Evolutionary conservation across 2,113 vertebrate genomes (phyloP), one percentile per base, ranked within the genome.

Genomic region (Cyprinodon tularosa): DNA sequence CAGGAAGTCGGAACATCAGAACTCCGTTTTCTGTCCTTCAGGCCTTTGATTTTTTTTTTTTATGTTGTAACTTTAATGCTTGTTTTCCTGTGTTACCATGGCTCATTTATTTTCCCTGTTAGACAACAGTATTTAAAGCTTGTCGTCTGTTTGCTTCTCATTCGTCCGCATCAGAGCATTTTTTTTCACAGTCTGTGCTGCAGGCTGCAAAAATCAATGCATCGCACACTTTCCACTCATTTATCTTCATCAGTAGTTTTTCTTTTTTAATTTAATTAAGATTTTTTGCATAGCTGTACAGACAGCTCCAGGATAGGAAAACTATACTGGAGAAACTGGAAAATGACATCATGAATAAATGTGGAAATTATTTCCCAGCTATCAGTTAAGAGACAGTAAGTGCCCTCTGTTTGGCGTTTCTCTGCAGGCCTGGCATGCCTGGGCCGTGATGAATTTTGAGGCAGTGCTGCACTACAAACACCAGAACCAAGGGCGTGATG

Each of bases 361-460:
- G 15, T 83, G 62, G 22, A 78, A 90, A 38, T 74, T 15, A 74
- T 80, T 86, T 82, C 29, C 29, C 76, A 69, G 48, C 68, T 12
- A 70, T 62, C 65, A 53, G 12, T n/a, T 40, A 60, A 20, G 45
- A 47, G 63, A 62, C 20, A 50, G 61, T n/a, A 57, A 73, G 80
- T 13, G 74, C 38, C 20, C 44, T n/a, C 22, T 79, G 37, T 68
- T 62, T 76, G 29, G 37, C 65, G n/a, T 80, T 17, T 81, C 0
- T 73, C 1, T 3, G 9, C 92, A 99, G 98, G 98, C 98, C 68
- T 99, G 98, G 98, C 98, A 99, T 0, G 98, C 98, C 0, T 99
- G 98, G 97, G 98, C 98, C 0, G 98, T 99, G 91, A 99, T 99
- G 98, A 99, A 99, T 86, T 99, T 99, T 3, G 98, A 99, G 77